phyloP scores from a whole-genome alignment of 1,140 invertebrate genomes.

The Brachionus manjavacas region DNA sequence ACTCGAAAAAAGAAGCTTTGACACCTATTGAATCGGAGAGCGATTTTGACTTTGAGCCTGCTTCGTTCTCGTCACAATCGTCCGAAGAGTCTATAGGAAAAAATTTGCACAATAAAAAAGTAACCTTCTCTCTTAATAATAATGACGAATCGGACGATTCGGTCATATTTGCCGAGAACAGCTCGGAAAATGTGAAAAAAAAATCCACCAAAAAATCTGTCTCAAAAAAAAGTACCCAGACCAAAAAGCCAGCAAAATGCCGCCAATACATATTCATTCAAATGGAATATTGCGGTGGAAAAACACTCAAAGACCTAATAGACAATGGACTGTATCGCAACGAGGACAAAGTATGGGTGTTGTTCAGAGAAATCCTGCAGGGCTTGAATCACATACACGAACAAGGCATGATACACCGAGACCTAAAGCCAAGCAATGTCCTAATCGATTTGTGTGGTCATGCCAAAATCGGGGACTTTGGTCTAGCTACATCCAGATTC shows the following conservation, averaged over 20 bases:
- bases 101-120: not conserved
- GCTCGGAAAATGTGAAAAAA: not conserved
- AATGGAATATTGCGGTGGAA: constrained; percentile 40
- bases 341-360: not conserved
- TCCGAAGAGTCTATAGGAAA: not conserved
- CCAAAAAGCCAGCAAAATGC: not conserved
- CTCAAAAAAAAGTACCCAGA: not conserved
- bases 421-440: constrained; percentile 39
- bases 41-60: not conserved
- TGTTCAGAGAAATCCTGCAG: constrained; percentile 37
- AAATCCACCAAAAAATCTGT: not conserved
- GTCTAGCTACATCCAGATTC: constrained; percentile 20
- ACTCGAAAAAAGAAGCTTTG: not conserved
- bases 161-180: constrained; percentile 23
- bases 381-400: constrained; percentile 39
- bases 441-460: not conserved
- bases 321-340: constrained; percentile 27
- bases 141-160: constrained; percentile 20
- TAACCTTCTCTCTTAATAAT: not conserved
- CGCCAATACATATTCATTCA: constrained; percentile 29
- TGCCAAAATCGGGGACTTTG: constrained; percentile 41
- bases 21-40: not conserved
- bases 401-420: constrained; percentile 41
- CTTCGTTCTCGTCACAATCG: not conserved
- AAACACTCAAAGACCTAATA: constrained; percentile 41